These are phyloP conservation scores for Mythimna impura DNA, from an alignment of 2,888 invertebrate genomes.

Conservation along the genomic window DNA sequence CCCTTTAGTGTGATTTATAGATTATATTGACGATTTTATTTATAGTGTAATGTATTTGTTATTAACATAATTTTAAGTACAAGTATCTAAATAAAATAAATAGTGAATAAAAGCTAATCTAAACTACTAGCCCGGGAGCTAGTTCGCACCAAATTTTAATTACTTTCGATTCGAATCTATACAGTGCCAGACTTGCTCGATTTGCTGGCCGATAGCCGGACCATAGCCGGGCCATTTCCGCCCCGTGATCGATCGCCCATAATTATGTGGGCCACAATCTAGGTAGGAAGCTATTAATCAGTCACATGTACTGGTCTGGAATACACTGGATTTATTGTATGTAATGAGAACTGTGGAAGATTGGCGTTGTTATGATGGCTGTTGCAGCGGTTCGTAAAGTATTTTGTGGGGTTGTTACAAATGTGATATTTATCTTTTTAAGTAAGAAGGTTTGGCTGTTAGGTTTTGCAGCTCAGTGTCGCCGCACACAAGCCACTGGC, in stretches of 20 bases:
- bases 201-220: slow-evolving; percentile 42
- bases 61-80: no score
- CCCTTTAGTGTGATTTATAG: no score
- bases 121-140: not conserved
- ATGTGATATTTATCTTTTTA: not conserved
- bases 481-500: no score
- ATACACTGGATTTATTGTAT: slow-evolving; percentile 41
- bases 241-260: slow-evolving; percentile 53
- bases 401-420: not conserved
- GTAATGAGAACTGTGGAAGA: slow-evolving; percentile 43
- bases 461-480: not conserved
- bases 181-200: slow-evolving; percentile 22
- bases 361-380: slow-evolving; percentile 14
- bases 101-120: not conserved
- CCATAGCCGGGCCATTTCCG: slow-evolving; percentile 50
- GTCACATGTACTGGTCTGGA: slow-evolving; percentile 26
- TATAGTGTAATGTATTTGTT: no score
- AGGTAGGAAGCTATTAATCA: slow-evolving; percentile 61
- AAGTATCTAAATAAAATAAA: no score
- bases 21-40: no score
- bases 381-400: no score
- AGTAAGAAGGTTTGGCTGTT: not conserved
- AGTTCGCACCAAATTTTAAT: slow-evolving; percentile 52
- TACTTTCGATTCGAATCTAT: slow-evolving; percentile 49
- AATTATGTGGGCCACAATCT: slow-evolving; percentile 56